Percentiles rank a stretch among this genome's conserved stretches.
Evolutionary conservation across 2,797 vertebrate genomes (phyloP).

Genomic region (Sylvilagus floridanus): DNA sequence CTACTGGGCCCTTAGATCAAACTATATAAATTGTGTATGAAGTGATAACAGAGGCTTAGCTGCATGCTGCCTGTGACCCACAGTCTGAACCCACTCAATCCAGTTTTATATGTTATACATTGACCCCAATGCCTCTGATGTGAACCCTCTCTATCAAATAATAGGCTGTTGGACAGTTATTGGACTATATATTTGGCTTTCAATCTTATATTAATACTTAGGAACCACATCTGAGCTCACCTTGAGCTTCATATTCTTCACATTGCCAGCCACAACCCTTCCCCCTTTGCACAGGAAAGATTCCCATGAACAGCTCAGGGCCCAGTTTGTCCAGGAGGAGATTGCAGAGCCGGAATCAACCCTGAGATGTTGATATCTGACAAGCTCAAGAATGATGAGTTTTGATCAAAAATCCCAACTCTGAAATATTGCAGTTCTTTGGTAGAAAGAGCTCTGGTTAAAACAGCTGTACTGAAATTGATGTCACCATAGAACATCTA

Average conservation of each 20-base stretch:
- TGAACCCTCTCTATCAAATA: conserved; percentile 14
- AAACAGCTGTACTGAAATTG: neutral
- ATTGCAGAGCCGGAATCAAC: neutral
- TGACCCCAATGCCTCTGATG: neutral
- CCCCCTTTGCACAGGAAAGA: neutral
- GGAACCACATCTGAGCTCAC: neutral
- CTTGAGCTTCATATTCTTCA: neutral
- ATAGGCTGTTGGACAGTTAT: neutral
- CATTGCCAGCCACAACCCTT: neutral
- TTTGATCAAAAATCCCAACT: neutral
- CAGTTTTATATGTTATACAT: conserved; percentile 47
- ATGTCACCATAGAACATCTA: neutral
- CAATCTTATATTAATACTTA: conserved; percentile 30
- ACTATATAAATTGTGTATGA: neutral
- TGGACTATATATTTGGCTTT: conserved; percentile 37
- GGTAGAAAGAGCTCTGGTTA: neutral
- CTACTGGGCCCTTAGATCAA: conserved; percentile 27
- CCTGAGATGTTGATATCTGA: neutral
- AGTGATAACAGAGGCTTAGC: neutral
- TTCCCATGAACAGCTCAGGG: neutral
- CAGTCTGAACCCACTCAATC: conserved; percentile 16
- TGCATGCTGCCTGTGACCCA: neutral
- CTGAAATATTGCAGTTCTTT: neutral
- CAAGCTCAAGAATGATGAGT: neutral
- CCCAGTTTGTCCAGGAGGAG: neutral